A percentile compares a stretch with the other conserved stretches of the same genome.
Evolutionary conservation across 2,888 invertebrate species (phyloP).

Genomic region (Cosmia trapezina): DNA sequence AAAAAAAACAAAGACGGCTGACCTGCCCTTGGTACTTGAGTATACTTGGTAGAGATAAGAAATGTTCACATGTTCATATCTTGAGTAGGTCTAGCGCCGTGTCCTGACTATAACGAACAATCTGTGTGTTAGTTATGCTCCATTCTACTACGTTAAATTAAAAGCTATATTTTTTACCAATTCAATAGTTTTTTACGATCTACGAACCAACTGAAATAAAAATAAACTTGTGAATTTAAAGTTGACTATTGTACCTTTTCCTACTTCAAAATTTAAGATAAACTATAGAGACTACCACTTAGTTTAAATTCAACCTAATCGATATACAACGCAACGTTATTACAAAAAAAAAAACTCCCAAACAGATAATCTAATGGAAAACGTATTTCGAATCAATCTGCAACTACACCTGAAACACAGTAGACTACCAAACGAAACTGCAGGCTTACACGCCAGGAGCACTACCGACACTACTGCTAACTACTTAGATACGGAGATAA

Average conservation of each 20-base stretch:
- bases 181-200: neutral
- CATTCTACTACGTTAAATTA: neutral
- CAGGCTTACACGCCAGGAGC: neutral
- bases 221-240: neutral
- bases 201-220: conserved; percentile 9
- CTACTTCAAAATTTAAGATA: neutral
- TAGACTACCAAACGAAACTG: neutral
- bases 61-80: conserved; percentile 17
- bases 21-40: conserved; percentile 33
- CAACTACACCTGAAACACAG: conserved; percentile 26
- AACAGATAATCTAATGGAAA: conserved; percentile 4
- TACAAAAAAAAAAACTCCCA: neutral
- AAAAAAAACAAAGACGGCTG: conserved; percentile 28
- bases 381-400: neutral
- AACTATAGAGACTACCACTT: neutral
- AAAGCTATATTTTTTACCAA: neutral
- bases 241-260: neutral
- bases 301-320: neutral
- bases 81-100: conserved; percentile 5
- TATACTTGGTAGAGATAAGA: neutral
- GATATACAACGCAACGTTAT: neutral
- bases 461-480: neutral
- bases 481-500: conserved; percentile 6
- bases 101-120: conserved; percentile 45
- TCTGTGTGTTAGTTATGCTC: conserved; percentile 1